A percentile compares a stretch with the other conserved stretches of the same genome.
phyloP scores from a whole-genome alignment of 1,140 invertebrate genomes.

The Platorchestia sp. region DNA sequence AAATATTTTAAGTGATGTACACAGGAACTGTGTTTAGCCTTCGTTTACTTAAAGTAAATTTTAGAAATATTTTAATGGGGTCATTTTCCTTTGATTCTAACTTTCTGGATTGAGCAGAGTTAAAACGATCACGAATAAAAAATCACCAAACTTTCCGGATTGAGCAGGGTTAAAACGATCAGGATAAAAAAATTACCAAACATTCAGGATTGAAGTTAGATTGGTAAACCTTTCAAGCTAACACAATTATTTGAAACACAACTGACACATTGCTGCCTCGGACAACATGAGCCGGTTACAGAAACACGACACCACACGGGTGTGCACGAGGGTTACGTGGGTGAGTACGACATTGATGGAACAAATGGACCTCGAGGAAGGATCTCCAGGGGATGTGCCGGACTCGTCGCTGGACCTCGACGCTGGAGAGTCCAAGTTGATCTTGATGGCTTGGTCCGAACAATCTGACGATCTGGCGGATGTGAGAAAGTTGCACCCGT shows the following conservation, averaged over 20 bases:
- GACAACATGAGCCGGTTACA: not conserved
- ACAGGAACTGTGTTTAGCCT: too few relatives aligned
- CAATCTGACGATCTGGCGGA: constrained; percentile 5
- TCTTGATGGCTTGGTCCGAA: constrained; percentile 13
- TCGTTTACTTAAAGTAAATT: not conserved
- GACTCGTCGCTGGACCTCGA: not conserved
- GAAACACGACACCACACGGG: not conserved
- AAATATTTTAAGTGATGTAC: too few relatives aligned
- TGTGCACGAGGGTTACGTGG: not conserved
- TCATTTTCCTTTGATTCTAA: not conserved
- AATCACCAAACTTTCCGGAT: not conserved
- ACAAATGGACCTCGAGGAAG: not conserved
- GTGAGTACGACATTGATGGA: not conserved
- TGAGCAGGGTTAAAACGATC: not conserved
- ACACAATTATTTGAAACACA: too few relatives aligned
- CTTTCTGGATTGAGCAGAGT: not conserved
- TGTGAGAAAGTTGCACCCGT: not conserved
- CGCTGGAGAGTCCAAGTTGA: constrained; percentile 7
- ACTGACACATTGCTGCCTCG: not conserved
- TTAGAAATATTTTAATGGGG: not conserved
- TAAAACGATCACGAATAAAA: not conserved
- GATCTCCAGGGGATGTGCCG: not conserved
- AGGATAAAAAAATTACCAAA: not conserved
- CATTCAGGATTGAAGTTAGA: not conserved
- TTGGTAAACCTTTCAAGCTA: too few relatives aligned